A percentile compares a stretch with the other conserved stretches of the same genome.
Evolutionary conservation across 2,113 vertebrate genomes (phyloP).

Genomic region (Scolopax mira): DNA sequence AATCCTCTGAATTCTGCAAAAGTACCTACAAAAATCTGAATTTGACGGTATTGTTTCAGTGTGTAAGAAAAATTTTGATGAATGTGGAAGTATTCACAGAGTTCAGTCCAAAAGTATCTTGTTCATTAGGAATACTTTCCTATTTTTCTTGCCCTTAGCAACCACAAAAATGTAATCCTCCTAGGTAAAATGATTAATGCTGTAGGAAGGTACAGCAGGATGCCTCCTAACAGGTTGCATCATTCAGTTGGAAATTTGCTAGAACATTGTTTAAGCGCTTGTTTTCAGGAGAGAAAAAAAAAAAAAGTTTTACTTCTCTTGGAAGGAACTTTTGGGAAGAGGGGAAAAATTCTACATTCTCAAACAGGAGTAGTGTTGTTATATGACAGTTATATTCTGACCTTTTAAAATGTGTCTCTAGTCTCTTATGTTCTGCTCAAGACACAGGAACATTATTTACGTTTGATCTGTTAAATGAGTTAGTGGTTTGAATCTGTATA

Average conservation of each 20-base stretch:
- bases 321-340: neutral
- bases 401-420: neutral
- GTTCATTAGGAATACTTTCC: neutral
- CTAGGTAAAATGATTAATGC: neutral
- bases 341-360: neutral
- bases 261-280: neutral
- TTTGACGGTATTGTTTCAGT: neutral
- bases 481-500: neutral
- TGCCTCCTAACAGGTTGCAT: neutral
- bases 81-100: neutral
- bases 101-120: neutral
- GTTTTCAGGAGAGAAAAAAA: neutral
- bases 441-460: neutral
- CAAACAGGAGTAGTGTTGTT: neutral
- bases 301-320: neutral
- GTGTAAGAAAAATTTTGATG: rapidly evolving
- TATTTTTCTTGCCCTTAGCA: neutral
- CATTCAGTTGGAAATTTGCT: neutral
- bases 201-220: neutral
- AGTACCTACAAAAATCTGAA: neutral
- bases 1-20: neutral
- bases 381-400: neutral
- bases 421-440: neutral
- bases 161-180: neutral
- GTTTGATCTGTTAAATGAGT: neutral